Base-by-base conservation (phyloP, 30 jellyfish, hydroid and myxozoan species). In the Haliclystus octoradiatus region DNA sequence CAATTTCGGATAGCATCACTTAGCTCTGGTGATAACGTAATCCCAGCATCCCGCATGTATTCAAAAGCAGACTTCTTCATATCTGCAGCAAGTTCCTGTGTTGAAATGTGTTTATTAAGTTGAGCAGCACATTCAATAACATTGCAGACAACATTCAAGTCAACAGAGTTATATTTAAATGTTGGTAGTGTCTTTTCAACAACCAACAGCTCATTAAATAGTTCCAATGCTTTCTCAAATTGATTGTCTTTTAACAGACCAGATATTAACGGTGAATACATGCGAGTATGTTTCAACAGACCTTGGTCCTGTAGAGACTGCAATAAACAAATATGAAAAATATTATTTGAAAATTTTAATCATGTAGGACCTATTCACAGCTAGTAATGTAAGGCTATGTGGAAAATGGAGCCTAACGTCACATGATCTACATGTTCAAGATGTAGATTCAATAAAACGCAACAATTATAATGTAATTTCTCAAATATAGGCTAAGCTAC, bases 361-460 rank as follows among this genome's bases (percentile, higher is more conserved):
- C n/a, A n/a, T n/a, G n/a, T n/a, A n/a, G n/a, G n/a, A n/a, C n/a
- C n/a, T n/a, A n/a, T n/a, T n/a, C n/a, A n/a, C n/a, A n/a, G n/a
- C n/a, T n/a, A n/a, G n/a, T n/a, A n/a, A n/a, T n/a, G n/a, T n/a
- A n/a, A n/a, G n/a, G n/a, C n/a, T n/a, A n/a, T n/a, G n/a, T n/a
- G n/a, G n/a, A n/a, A n/a, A n/a, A n/a, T n/a, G n/a, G n/a, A n/a
- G n/a, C n/a, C 69, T 3, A 77, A 75, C 0, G 90, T 77, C 25
- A 49, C 51, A 29, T 77, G 69, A 35, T 67, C 69, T 29, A 80
- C 90, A 53, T 77, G 81, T 1, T 81, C n/a, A n/a, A n/a, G n/a
- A n/a, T n/a, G n/a, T n/a, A n/a, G n/a, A n/a, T n/a, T n/a, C n/a
- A n/a, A n/a, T n/a, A n/a, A n/a, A n/a, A n/a, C n/a, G n/a, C n/a